Evolutionary conservation across 1,140 invertebrate genomes (phyloP), one percentile per base, ranked within the genome.

Genomic region (Neodiprion virginianus): DNA sequence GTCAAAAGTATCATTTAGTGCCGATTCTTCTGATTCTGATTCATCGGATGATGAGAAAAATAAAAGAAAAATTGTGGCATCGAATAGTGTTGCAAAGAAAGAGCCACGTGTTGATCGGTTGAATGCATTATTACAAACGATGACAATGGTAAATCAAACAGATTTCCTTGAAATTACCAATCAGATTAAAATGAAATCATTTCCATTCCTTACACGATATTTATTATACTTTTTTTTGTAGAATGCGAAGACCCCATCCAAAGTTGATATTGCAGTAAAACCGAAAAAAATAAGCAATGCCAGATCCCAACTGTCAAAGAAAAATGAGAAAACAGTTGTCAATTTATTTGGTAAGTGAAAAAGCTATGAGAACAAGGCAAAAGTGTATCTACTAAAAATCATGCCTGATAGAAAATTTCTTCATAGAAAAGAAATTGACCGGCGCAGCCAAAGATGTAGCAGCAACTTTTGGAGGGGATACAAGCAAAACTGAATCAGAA

Each of bases 371-470:
- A 69, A 23, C 21, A 69, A 8, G 17, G 48, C 11, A 48, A 47
- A 14, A 9, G 28, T 8, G 1, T 49, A 53, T 76, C 71, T 14
- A 17, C 23, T 67, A 69, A 53, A 68, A 12, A 72, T 71, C 48
- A 68, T 67, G 48, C 72, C 48, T 71, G 12, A 8, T 50, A 80
- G 67, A 74, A 14, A 67, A 61, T 77, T 81, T 82, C 28, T 5
- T 40, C 1, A 8, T 67, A 89, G 89, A 89, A 72, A 74, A 85
- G 48, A 73, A 88, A 77, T 76, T 92, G n/a, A 75, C 83, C 8
- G 82, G 89, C 77, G 94, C 95, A 48, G 94, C 93, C 1, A 90
- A 92, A 84, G 86, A 92, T 74, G 93, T 95, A 53, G 94, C 94
- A 67, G 80, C 90, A 77, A 86, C 84, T 21, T 81, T 95, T 17